phyloP scores from a whole-genome alignment of 2,797 vertebrate species.

The Malacoctenus gilli region DNA sequence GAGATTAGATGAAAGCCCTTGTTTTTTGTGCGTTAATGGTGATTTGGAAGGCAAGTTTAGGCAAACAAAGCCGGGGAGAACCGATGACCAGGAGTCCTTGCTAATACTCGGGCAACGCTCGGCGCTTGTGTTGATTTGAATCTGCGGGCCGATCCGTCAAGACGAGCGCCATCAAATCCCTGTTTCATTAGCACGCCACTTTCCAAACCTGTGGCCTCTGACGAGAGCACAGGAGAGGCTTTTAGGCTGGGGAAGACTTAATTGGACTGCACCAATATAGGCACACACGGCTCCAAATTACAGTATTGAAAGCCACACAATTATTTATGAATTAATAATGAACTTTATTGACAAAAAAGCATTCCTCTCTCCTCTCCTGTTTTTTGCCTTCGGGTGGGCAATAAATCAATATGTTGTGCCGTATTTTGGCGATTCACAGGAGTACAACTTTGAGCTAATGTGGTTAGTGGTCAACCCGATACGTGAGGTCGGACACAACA shows the following conservation, averaged over 20 bases:
- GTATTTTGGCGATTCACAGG: slow-evolving; percentile 2
- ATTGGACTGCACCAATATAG: slow-evolving; percentile 25
- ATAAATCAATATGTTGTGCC: slow-evolving; percentile 14
- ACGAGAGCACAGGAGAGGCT: slow-evolving; percentile 21
- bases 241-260: slow-evolving; percentile 24
- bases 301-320: slow-evolving; percentile 34
- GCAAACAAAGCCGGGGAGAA: slow-evolving; percentile 30
- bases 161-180: slow-evolving; percentile 30
- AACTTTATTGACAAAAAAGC: slow-evolving; percentile 42
- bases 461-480: neutral
- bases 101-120: slow-evolving; percentile 16
- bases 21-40: slow-evolving; percentile 39
- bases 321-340: slow-evolving; percentile 53
- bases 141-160: slow-evolving; percentile 44
- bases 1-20: slow-evolving; percentile 44
- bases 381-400: slow-evolving; percentile 18
- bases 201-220: slow-evolving; percentile 20
- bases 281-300: slow-evolving; percentile 33
- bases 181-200: slow-evolving; percentile 46
- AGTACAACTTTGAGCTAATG: slow-evolving; percentile 10
- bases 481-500: neutral
- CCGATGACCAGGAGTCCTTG: slow-evolving; percentile 33
- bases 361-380: slow-evolving; percentile 3
- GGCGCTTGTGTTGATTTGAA: slow-evolving; percentile 40
- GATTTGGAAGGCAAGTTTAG: slow-evolving; percentile 50